Base-by-base conservation (phyloP, 2,888 invertebrate genomes). In the Euphydryas editha region DNA sequence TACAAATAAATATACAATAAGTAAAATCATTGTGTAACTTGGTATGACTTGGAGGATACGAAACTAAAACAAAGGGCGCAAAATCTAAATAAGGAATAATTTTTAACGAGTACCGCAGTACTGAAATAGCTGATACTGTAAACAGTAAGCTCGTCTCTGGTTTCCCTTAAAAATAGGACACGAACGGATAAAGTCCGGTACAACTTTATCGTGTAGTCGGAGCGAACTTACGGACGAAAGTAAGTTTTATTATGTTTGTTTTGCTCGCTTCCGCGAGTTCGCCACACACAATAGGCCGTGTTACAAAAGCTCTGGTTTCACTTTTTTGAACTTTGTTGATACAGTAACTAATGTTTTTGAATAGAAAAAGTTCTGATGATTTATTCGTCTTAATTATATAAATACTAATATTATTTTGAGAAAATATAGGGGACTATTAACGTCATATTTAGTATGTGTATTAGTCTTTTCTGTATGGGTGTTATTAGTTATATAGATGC, bases 171-270 rank as follows among this genome's bases (percentile, higher is more conserved):
- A 70, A 70, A 70, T 70, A 65, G 67, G 63, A 54, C 61, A 64
- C 56, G 59, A 70, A 65, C 36, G 65, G 37, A 60, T 60, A 42
- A 58, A 54, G 54, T 60, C 30, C 51, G 24, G 51, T n/a, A 24
- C 51, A 51, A 47, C 47, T 51, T 51, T 51, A n/a, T 56, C 39
- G 42, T 61, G 57, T 24, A 39, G 60, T 42, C 44, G 44, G 58
- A 59, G 36, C 63, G 58, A 49, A 44, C 62, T 62, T 64, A 55
- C 59, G 21, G 18, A 13, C 36, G 58, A 44, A 64, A 62, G 64
- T 67, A 72, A 47, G 64, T 65, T 69, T 69, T 67, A 70, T 65
- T 66, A 57, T 71, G 67, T 72, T 65, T 65, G 67, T 70, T 65
- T 44, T 57, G 47, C 30, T 44, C 39, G 62, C 60, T 59, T 63